Evolutionary conservation across 2,113 vertebrate species (phyloP).

Genomic region (Cnemophilus loriae): DNA sequence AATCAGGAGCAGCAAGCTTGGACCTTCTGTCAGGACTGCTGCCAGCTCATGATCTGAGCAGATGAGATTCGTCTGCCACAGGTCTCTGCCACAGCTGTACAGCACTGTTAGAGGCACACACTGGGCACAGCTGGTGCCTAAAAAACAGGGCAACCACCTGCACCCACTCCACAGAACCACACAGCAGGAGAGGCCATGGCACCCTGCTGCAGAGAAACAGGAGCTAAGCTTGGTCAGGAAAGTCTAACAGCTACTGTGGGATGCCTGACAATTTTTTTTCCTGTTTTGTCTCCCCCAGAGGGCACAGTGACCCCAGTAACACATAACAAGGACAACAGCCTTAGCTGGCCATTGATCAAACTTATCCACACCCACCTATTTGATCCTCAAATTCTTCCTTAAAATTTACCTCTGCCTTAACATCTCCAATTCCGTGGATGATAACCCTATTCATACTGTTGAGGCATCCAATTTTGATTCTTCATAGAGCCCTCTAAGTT

Average conservation of each 20-base stretch:
- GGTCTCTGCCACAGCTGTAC: not conserved
- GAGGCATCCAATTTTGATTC: not conserved
- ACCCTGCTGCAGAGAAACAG: not conserved
- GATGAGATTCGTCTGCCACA: not conserved
- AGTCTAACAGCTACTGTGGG: not conserved
- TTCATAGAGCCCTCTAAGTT: not conserved
- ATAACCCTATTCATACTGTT: not conserved
- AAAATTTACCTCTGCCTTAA: not conserved
- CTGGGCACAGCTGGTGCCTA: not conserved
- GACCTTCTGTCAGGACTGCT: not conserved
- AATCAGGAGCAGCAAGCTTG: not conserved
- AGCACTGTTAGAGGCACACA: not conserved
- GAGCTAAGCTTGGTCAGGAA: not conserved
- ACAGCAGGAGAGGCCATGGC: not conserved
- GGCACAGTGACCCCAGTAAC: fast-evolving
- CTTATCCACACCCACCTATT: not conserved
- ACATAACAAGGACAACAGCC: not conserved
- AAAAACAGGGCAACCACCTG: not conserved
- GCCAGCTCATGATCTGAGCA: not conserved
- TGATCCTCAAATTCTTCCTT: not conserved
- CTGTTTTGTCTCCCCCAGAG: not conserved
- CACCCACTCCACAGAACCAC: not conserved
- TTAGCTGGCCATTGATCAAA: not conserved
- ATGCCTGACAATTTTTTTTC: not conserved
- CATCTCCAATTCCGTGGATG: not conserved